These are phyloP conservation scores for Tretioscincus oriximinensis DNA, from an alignment of 2,113 vertebrate species.

Conservation along the genomic window DNA sequence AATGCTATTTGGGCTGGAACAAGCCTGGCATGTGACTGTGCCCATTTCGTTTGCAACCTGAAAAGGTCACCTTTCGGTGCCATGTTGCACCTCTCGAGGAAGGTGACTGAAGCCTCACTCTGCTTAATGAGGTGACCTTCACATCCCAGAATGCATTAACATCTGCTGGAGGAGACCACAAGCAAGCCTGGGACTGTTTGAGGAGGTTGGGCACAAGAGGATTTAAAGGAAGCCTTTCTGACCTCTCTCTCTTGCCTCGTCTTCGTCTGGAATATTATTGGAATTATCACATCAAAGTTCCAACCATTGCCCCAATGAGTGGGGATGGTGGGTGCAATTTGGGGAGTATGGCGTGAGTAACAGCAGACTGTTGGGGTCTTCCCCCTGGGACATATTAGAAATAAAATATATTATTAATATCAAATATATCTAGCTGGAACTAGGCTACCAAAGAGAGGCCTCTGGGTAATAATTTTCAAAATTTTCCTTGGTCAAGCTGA, in stretches of 20 bases:
- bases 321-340: too few relatives aligned
- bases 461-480: too few relatives aligned
- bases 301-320: too few relatives aligned
- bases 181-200: constrained; percentile 32
- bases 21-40: neutral
- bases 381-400: too few relatives aligned
- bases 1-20: constrained; percentile 36
- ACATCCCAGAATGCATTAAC: rapidly evolving
- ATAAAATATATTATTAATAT: too few relatives aligned
- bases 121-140: constrained; percentile 68
- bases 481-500: too few relatives aligned
- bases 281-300: neutral
- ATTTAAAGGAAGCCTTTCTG: neutral
- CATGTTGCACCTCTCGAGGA: constrained; percentile 24
- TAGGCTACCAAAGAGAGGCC: too few relatives aligned
- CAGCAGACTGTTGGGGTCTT: too few relatives aligned
- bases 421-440: too few relatives aligned
- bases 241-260: neutral
- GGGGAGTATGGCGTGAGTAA: too few relatives aligned
- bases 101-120: constrained; percentile 16
- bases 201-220: rapidly evolving
- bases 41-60: constrained; percentile 13
- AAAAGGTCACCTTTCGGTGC: constrained; percentile 69
- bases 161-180: constrained; percentile 43
- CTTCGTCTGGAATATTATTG: neutral